A percentile compares a stretch with the other conserved stretches of the same genome.
Conservation (phyloP, 2,888 invertebrate species). For the Xestia ashworthii region DNA sequence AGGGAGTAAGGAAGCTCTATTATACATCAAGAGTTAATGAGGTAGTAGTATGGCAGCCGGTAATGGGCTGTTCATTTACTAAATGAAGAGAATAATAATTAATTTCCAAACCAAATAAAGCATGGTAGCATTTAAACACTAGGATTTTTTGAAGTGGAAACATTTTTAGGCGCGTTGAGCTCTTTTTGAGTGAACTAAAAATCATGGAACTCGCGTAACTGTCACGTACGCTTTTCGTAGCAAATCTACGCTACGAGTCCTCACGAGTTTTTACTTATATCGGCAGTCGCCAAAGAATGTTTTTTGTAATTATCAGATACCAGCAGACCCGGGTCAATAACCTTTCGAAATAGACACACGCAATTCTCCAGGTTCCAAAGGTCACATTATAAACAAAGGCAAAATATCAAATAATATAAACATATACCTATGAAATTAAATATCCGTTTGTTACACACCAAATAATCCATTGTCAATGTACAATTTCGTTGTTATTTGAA, state of each 20-base stretch:
- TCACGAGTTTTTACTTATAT: too few species aligned
- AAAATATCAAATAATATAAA: slow-evolving; percentile 16
- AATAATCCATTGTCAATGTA: neutral
- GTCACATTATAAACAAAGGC: neutral
- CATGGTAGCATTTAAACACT: too few species aligned
- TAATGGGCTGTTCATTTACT: too few species aligned
- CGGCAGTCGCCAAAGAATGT: too few species aligned
- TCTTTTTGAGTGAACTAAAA: too few species aligned
- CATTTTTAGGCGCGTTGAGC: too few species aligned
- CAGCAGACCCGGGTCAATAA: neutral
- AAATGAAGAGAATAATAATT: neutral
- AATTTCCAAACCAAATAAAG: neutral
- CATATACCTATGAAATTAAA: neutral
- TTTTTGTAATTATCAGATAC: neutral
- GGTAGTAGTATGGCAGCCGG: neutral
- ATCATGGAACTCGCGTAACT: too few species aligned
- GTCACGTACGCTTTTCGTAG: too few species aligned
- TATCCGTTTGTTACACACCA: neutral
- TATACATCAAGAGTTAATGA: neutral
- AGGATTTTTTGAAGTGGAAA: too few species aligned
- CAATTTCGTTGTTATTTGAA: slow-evolving; percentile 20
- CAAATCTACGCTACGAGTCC: too few species aligned
- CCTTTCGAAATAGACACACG: neutral
- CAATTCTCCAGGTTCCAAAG: too few species aligned
- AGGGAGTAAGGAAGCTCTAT: neutral